These are phyloP conservation scores for Ophion ellenae DNA, from an alignment of 2,888 invertebrate species.

Conservation along the genomic window DNA sequence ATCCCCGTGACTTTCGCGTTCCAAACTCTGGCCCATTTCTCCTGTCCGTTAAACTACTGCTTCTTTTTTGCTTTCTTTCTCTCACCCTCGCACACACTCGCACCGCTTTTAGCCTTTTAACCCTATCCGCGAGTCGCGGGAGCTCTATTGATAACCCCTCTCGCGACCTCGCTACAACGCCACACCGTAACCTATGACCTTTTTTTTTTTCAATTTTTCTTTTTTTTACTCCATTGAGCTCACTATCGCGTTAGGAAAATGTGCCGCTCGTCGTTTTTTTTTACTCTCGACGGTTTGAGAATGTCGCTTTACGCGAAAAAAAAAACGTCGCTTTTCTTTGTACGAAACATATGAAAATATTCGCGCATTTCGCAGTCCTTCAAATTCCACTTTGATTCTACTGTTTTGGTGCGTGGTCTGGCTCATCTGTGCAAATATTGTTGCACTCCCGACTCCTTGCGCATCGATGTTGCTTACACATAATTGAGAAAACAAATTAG, in stretches of 20 bases:
- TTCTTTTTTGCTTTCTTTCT: constrained; percentile 19
- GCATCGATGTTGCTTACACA: not conserved
- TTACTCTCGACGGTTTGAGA: not conserved
- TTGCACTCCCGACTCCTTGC: not conserved
- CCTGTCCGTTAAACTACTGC: constrained; percentile 4
- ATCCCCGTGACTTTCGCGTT: constrained; percentile 40
- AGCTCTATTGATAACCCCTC: constrained; percentile 63
- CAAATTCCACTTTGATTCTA: not conserved
- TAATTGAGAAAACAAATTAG: not conserved
- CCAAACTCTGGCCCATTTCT: constrained; percentile 46
- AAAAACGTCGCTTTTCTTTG: not conserved
- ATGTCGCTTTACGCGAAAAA: not conserved
- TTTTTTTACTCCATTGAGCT: constrained; percentile 41
- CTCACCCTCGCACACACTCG: not conserved
- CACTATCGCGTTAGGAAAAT: constrained; percentile 54
- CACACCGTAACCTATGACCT: constrained; percentile 67
- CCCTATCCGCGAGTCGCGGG: constrained; percentile 54
- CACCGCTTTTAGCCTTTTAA: constrained; percentile 54
- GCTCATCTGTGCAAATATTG: constrained; percentile 43
- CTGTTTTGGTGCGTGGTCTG: not conserved
- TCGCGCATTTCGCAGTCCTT: not conserved
- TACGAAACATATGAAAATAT: not conserved
- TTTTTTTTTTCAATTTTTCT: constrained; percentile 5
- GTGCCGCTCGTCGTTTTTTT: constrained; percentile 16
- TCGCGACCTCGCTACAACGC: constrained; percentile 63